These are phyloP conservation scores for Graptemys geographica DNA, from an alignment of 2,797 vertebrate genomes.

Conservation along the genomic window DNA sequence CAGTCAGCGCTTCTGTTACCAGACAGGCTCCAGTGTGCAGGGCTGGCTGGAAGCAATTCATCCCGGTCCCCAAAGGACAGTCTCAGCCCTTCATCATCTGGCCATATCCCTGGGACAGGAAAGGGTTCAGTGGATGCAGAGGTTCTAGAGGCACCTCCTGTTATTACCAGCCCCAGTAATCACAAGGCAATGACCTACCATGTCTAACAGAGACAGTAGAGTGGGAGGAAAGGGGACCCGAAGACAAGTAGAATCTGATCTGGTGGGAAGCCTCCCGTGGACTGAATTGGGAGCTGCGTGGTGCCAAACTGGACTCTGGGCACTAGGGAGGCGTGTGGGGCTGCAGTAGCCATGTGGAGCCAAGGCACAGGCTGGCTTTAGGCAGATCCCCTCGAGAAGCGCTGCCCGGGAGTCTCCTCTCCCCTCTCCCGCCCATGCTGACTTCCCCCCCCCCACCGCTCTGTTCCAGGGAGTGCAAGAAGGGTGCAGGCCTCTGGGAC, in stretches of 20 bases:
- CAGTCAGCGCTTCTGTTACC: not conserved
- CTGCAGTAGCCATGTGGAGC: not conserved
- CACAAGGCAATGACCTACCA: too few species aligned
- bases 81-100: too few species aligned
- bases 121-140: not conserved
- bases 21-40: not conserved
- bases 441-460: slow-evolving; percentile 40
- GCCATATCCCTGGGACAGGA: not conserved
- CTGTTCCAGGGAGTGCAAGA: slow-evolving; percentile 78
- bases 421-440: slow-evolving; percentile 78
- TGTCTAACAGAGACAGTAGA: not conserved
- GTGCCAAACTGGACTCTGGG: not conserved
- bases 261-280: not conserved
- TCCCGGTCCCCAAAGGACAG: not conserved
- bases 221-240: not conserved
- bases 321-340: not conserved
- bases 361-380: not conserved
- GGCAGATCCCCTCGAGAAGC: not conserved
- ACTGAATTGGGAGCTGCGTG: not conserved
- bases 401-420: slow-evolving; percentile 81
- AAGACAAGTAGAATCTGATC: not conserved
- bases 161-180: not conserved
- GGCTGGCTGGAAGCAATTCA: not conserved
- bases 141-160: not conserved
- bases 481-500: slow-evolving; percentile 76